Conservation (phyloP, 2,113 vertebrate genomes). For the Butastur rufipennis region DNA sequence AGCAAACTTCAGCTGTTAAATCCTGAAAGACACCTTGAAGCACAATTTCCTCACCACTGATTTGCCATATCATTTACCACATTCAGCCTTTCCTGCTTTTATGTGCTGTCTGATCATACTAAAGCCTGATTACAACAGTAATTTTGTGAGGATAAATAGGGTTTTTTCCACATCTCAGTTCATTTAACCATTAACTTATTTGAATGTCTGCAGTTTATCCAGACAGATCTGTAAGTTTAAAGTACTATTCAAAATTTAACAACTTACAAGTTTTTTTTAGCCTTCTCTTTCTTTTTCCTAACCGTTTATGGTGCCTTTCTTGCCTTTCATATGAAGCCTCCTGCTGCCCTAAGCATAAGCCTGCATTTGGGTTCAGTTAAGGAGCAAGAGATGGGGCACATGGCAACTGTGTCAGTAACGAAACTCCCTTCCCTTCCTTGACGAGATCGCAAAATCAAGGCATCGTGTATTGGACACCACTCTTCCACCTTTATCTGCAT, state of each 20-base stretch:
- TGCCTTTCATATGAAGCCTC: slow-evolving; percentile 64
- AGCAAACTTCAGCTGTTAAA: slow-evolving; percentile 64
- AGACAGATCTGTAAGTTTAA: slow-evolving; percentile 45
- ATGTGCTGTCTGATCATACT: slow-evolving; percentile 37
- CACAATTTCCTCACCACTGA: slow-evolving; percentile 72
- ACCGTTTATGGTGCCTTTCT: slow-evolving; percentile 83
- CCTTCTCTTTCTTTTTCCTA: slow-evolving; percentile 43
- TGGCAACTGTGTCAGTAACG: background rate
- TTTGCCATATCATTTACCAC: slow-evolving; percentile 53
- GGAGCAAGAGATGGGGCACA: background rate
- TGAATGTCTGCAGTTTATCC: slow-evolving; percentile 64
- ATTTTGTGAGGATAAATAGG: slow-evolving; percentile 36
- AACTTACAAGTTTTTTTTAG: slow-evolving; percentile 13
- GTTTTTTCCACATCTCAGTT: slow-evolving; percentile 34
- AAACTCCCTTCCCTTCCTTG: slow-evolving; percentile 6
- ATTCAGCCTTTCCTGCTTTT: slow-evolving; percentile 29
- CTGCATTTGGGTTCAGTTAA: background rate
- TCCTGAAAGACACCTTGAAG: slow-evolving; percentile 72
- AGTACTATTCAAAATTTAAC: slow-evolving; percentile 40
- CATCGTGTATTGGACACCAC: background rate
- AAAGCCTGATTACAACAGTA: slow-evolving; percentile 26
- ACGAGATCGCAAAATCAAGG: slow-evolving; percentile 4
- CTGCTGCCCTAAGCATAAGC: slow-evolving; percentile 26
- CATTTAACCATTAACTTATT: slow-evolving; percentile 42
- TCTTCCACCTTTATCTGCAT: background rate